Conservation (phyloP, 2,113 vertebrate species). For the Cynoglossus semilaevis region DNA sequence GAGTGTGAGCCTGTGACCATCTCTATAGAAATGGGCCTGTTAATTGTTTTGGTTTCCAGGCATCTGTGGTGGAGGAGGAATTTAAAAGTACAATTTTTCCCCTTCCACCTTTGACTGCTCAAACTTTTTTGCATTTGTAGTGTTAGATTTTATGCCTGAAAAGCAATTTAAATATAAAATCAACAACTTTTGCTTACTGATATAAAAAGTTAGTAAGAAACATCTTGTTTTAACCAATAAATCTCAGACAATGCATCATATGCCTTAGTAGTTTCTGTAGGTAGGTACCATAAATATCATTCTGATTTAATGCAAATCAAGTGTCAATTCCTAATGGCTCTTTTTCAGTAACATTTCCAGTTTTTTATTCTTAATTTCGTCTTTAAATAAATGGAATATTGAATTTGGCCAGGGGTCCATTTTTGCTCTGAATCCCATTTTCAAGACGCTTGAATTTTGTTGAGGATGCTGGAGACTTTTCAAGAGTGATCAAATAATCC, state of each 20-base stretch:
- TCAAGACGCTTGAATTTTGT: conserved; percentile 6
- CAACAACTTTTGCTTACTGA: neutral
- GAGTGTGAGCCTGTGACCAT: conserved; percentile 57
- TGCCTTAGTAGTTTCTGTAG: conserved; percentile 34
- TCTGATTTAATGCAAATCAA: conserved; percentile 49
- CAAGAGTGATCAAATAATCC: conserved; percentile 20
- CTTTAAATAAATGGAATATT: too few relatives aligned
- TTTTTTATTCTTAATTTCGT: conserved; percentile 24
- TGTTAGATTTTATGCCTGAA: conserved; percentile 32
- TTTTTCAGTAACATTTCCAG: conserved; percentile 37
- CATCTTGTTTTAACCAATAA: conserved; percentile 26
- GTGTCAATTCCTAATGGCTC: conserved; percentile 31
- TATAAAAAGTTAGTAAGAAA: too few relatives aligned
- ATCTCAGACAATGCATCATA: conserved; percentile 23
- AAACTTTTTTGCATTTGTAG: conserved; percentile 12
- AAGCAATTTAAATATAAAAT: conserved; percentile 26
- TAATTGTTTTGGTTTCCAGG: conserved; percentile 59
- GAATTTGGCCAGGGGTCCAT: too few relatives aligned
- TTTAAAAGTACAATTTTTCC: conserved; percentile 25
- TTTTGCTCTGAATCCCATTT: conserved; percentile 1
- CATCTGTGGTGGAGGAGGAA: conserved; percentile 8
- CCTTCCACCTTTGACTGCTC: conserved; percentile 25
- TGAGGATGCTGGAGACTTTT: conserved; percentile 5
- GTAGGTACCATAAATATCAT: conserved; percentile 33
- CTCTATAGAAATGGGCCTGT: conserved; percentile 43